Evolutionary conservation across 1,140 invertebrate genomes (phyloP).

Genomic region (Drosophila takahashii): DNA sequence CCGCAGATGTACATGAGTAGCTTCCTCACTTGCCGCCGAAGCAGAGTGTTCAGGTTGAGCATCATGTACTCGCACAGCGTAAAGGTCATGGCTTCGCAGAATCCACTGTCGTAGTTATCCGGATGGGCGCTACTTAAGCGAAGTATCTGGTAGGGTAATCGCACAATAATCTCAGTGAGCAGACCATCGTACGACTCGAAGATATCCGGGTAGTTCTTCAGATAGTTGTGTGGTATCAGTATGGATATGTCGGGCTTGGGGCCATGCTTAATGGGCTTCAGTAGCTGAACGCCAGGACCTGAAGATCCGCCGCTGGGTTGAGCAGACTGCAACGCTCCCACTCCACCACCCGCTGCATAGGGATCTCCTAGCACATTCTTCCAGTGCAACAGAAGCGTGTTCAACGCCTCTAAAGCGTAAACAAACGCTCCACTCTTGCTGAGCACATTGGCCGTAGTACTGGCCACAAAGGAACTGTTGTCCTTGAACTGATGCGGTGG

Average conservation of each 20-base stretch:
- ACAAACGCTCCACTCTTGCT: constrained; percentile 92
- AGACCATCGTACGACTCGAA: constrained; percentile 97
- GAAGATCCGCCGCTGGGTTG: constrained; percentile 7
- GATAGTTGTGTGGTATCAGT: constrained; percentile 96
- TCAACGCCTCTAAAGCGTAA: constrained; percentile 93
- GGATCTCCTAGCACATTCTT: constrained; percentile 85
- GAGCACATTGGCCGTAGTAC: constrained; percentile 91
- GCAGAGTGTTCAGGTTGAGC: constrained; percentile 92
- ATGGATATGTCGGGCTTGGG: constrained; percentile 97
- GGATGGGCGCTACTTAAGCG: constrained; percentile 87
- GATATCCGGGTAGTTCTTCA: constrained; percentile 96
- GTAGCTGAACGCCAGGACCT: constrained; percentile 45
- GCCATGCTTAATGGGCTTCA: constrained; percentile 92
- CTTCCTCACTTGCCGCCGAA: constrained; percentile 93
- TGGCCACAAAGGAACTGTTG: constrained; percentile 89
- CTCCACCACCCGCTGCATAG: constrained; percentile 57
- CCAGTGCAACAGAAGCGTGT: constrained; percentile 94
- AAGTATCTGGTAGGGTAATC: constrained; percentile 97
- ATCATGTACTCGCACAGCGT: constrained; percentile 98
- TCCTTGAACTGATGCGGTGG: constrained; percentile 87
- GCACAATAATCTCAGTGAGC: constrained; percentile 96
- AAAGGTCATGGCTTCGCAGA: constrained; percentile 95
- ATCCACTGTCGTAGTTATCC: constrained; percentile 87
- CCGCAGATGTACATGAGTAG: constrained; percentile 96
- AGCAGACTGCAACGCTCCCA: background rate